A percentile compares a stretch with the other conserved stretches of the same genome.
Evolutionary conservation across 2,888 invertebrate genomes (phyloP).

Genomic region (Pyralis farinalis): DNA sequence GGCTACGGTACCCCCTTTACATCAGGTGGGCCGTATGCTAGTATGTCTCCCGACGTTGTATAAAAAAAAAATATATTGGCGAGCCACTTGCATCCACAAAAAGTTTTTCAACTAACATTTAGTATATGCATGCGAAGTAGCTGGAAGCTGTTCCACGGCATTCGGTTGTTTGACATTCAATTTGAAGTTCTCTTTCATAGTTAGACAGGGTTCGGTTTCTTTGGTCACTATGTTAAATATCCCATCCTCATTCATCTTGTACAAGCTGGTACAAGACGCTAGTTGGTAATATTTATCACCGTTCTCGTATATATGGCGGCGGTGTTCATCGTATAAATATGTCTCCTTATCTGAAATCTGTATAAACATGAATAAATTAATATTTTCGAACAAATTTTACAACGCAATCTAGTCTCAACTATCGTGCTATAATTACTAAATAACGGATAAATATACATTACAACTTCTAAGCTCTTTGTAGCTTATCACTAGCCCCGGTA

Average conservation of each 20-base stretch:
- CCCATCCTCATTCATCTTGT: constrained; percentile 33
- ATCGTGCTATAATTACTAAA: too few species aligned
- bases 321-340: constrained; percentile 46
- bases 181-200: constrained; percentile 29
- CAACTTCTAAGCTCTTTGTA: too few species aligned
- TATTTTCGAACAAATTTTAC: too few species aligned
- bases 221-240: constrained; percentile 33
- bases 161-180: constrained; percentile 31
- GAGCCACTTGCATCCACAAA: too few species aligned
- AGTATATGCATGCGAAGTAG: constrained; percentile 31
- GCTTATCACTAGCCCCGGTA: too few species aligned
- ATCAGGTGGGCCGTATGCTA: too few species aligned
- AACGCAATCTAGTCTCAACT: too few species aligned
- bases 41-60: too few species aligned
- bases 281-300: constrained; percentile 48
- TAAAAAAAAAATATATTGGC: too few species aligned
- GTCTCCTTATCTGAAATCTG: constrained; percentile 21
- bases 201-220: constrained; percentile 49
- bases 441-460: too few species aligned
- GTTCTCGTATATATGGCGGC: constrained; percentile 40
- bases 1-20: too few species aligned
- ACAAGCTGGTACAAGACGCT: constrained; percentile 47
- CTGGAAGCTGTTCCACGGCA: constrained; percentile 35
- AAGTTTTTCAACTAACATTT: constrained; percentile 37
- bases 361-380: too few species aligned